Conservation (phyloP, 64 coral and sea anemone species). For the Acropora yongei region DNA sequence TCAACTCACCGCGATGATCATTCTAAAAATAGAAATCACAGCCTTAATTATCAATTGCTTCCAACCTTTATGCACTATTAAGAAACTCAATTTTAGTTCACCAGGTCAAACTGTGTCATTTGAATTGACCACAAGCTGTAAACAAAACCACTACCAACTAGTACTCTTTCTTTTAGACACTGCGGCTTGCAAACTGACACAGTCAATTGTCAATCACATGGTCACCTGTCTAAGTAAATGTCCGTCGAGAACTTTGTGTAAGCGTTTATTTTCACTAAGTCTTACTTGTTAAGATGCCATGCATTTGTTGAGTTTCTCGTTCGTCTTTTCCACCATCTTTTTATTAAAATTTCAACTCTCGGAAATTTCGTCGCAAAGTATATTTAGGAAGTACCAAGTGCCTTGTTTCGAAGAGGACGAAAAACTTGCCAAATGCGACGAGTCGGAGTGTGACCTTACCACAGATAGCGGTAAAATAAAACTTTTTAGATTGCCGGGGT, state of each 20-base stretch:
- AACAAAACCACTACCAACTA: background rate
- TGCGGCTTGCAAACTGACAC: background rate
- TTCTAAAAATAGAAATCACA: no score
- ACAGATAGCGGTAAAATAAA: background rate
- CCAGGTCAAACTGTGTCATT: background rate
- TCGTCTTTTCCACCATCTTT: background rate
- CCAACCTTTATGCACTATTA: no score
- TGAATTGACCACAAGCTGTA: background rate
- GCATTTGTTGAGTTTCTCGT: background rate
- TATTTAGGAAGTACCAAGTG: background rate
- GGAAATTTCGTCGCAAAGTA: background rate
- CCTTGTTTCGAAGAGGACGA: slow-evolving; percentile 33
- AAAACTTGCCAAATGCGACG: background rate
- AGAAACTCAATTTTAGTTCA: background rate
- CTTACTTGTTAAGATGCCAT: background rate
- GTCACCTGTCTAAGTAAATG: background rate
- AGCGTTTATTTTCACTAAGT: background rate
- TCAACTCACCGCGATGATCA: no score
- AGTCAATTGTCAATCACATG: background rate
- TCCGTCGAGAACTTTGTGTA: background rate
- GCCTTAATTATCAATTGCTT: no score
- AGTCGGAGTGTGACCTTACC: background rate
- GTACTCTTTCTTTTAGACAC: background rate
- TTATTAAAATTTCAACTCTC: background rate
- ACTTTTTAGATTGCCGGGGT: slow-evolving; percentile 4